Conservation (phyloP, 2,113 vertebrate genomes). For the Antechinus flavipes region DNA sequence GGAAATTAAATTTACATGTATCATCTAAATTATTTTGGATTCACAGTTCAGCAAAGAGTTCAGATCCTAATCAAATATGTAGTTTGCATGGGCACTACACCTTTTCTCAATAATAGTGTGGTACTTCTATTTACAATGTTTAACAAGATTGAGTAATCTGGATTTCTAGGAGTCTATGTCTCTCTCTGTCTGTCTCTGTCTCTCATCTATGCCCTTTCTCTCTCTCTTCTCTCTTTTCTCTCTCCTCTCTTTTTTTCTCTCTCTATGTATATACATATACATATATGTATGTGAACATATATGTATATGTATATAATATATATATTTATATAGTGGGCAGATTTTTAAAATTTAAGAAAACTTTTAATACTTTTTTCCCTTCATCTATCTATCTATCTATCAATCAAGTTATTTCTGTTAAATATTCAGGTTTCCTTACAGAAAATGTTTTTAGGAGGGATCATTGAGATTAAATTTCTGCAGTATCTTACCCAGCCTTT, state of each 20-base stretch:
- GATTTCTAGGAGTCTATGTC: constrained; percentile 73
- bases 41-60: constrained; percentile 88
- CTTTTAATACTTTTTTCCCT: too few relatives aligned
- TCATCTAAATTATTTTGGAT: constrained; percentile 88
- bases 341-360: too few relatives aligned
- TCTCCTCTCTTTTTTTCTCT: too few relatives aligned
- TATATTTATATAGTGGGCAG: too few relatives aligned
- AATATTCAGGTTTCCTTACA: constrained; percentile 35
- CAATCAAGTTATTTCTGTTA: constrained; percentile 5
- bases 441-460: constrained; percentile 55
- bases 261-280: too few relatives aligned
- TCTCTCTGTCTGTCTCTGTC: too few relatives aligned
- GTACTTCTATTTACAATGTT: constrained; percentile 84
- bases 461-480: background rate
- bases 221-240: too few relatives aligned
- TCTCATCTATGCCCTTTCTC: too few relatives aligned
- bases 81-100: constrained; percentile 84
- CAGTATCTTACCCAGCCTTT: background rate
- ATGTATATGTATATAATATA: background rate
- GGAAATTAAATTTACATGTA: constrained; percentile 90
- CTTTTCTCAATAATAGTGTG: constrained; percentile 83
- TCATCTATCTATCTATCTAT: too few relatives aligned
- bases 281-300: too few relatives aligned
- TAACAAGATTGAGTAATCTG: constrained; percentile 80
- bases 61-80: constrained; percentile 88